Evolutionary conservation across 2,888 invertebrate genomes (phyloP).

Genomic region (Alsophila aescularia): DNA sequence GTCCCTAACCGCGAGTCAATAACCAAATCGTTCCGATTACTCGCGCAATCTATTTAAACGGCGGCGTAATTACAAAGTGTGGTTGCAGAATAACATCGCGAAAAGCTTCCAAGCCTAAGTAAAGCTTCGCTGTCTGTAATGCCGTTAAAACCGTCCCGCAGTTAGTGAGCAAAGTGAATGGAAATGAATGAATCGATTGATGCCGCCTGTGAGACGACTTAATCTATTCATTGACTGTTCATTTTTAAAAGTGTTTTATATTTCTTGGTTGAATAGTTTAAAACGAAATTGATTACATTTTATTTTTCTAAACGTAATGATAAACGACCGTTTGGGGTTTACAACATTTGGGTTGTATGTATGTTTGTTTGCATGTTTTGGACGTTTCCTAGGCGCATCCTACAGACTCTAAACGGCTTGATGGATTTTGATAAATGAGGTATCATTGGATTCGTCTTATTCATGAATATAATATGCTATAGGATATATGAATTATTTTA

Average conservation of each 20-base stretch:
- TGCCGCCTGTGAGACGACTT: conserved; percentile 42
- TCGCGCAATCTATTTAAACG: conserved; percentile 66
- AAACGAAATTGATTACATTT: not conserved
- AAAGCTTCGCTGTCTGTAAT: conserved; percentile 43
- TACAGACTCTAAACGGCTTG: too few relatives aligned
- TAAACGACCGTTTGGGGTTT: too few relatives aligned
- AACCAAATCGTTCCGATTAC: conserved; percentile 60
- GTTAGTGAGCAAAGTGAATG: conserved; percentile 58
- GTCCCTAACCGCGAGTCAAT: conserved; percentile 40
- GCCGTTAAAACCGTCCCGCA: conserved; percentile 58
- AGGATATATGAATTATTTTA: too few relatives aligned
- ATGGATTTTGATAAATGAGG: too few relatives aligned
- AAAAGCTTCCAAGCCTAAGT: conserved; percentile 45
- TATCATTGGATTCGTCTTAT: too few relatives aligned
- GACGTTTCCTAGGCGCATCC: too few relatives aligned
- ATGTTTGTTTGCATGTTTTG: too few relatives aligned
- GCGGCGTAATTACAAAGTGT: conserved; percentile 70
- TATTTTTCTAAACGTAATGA: not conserved
- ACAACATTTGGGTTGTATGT: too few relatives aligned
- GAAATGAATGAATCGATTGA: conserved; percentile 70
- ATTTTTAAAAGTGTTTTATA: not conserved
- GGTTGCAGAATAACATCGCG: conserved; percentile 57
- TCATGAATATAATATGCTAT: too few relatives aligned
- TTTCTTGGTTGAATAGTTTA: not conserved
- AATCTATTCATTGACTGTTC: not conserved